Percentiles rank a stretch among this genome's conserved stretches.
Evolutionary conservation across 2,888 invertebrate genomes (phyloP).

Genomic region (Gymnocheta viridis): DNA sequence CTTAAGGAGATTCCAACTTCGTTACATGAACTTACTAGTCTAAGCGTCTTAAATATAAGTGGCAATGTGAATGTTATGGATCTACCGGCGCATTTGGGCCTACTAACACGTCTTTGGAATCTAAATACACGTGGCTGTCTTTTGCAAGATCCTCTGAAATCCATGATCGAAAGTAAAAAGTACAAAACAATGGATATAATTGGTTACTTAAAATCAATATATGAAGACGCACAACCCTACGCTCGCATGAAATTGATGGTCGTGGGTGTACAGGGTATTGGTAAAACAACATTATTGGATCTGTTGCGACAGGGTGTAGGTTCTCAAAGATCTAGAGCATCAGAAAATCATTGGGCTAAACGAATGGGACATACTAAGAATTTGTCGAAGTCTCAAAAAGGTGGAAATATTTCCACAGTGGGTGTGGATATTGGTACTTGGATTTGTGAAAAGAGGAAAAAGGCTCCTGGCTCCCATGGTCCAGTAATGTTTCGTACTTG

Average conservation of each 20-base stretch:
- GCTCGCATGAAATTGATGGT: constrained; percentile 98
- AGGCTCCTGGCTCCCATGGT: constrained; percentile 88
- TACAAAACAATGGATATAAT: constrained; percentile 98
- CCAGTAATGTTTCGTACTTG: constrained; percentile 97
- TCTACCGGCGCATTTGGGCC: constrained; percentile 97
- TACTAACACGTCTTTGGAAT: constrained; percentile 97
- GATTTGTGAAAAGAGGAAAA: constrained; percentile 92
- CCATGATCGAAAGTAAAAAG: constrained; percentile 95
- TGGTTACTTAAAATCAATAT: constrained; percentile 92
- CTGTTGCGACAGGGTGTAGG: constrained; percentile 95
- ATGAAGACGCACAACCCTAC: constrained; percentile 95
- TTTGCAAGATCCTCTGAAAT: constrained; percentile 92
- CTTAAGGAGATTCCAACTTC: constrained; percentile 90
- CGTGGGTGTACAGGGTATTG: constrained; percentile 93
- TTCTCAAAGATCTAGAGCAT: constrained; percentile 84
- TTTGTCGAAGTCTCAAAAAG: constrained; percentile 88
- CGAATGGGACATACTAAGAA: constrained; percentile 95
- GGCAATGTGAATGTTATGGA: constrained; percentile 88
- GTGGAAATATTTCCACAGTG: constrained; percentile 95
- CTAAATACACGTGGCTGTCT: constrained; percentile 95
- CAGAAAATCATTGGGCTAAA: constrained; percentile 94
- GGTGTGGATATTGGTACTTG: constrained; percentile 99
- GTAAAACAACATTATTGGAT: constrained; percentile 95
- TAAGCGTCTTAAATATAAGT: constrained; percentile 97
- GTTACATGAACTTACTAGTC: constrained; percentile 91